Conservation (phyloP, 2,113 vertebrate species). For the Martes martes region DNA sequence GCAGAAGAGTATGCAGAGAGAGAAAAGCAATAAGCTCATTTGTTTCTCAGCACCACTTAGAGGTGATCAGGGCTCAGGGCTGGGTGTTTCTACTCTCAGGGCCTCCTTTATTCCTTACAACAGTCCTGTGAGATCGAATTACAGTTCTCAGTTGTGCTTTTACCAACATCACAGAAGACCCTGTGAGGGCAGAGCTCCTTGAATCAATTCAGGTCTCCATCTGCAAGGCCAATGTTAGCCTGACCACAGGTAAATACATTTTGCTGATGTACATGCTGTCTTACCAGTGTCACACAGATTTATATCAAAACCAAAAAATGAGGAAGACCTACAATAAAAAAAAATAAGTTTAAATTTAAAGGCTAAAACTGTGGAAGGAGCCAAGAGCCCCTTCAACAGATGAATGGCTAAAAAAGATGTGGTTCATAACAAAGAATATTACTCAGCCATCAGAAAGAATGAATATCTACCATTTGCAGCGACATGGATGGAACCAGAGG, state of each 20-base stretch:
- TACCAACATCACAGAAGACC: background rate
- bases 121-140: background rate
- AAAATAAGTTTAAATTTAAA: conserved; percentile 4
- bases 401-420: too few relatives aligned
- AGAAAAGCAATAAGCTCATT: background rate
- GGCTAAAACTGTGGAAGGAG: background rate
- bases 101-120: background rate
- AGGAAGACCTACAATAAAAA: background rate
- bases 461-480: too few relatives aligned
- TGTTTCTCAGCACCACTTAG: background rate
- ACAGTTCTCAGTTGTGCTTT: background rate
- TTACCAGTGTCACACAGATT: background rate
- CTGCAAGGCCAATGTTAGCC: background rate
- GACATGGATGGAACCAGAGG: too few relatives aligned
- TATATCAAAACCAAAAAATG: background rate
- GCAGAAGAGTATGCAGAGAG: background rate
- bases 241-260: background rate
- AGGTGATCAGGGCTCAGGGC: background rate
- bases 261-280: background rate
- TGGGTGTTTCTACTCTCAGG: background rate
- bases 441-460: too few relatives aligned
- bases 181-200: background rate
- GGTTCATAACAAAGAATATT: too few relatives aligned
- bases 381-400: too few relatives aligned
- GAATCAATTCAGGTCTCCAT: background rate